These are phyloP conservation scores for Meliscaeva auricollis DNA, from an alignment of 2,888 invertebrate genomes.

Conservation along the genomic window DNA sequence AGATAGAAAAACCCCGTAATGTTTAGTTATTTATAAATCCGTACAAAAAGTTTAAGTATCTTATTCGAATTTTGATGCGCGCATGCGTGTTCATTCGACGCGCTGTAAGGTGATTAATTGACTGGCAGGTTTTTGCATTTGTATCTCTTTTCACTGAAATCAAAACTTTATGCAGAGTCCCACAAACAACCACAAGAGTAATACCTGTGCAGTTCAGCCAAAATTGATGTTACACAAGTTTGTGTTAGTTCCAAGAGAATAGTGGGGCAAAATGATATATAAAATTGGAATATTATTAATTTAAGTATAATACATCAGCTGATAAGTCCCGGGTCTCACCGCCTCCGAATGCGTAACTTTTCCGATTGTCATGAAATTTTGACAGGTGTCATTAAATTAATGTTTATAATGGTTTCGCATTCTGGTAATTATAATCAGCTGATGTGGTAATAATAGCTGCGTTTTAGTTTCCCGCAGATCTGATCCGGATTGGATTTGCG, in stretches of 20 bases:
- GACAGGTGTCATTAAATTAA: too few relatives aligned
- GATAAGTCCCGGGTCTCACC: too few relatives aligned
- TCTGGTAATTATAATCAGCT: too few relatives aligned
- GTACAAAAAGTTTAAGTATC: conserved; percentile 15
- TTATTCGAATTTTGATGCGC: not conserved
- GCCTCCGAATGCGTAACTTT: too few relatives aligned
- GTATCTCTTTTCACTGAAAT: conserved; percentile 17
- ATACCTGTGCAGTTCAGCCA: not conserved
- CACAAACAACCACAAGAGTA: not conserved
- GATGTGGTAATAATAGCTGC: too few relatives aligned
- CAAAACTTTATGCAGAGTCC: conserved; percentile 9
- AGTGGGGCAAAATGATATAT: not conserved
- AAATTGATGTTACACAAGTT: conserved; percentile 32
- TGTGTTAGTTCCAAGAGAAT: not conserved
- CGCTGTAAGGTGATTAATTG: conserved; percentile 26
- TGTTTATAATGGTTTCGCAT: too few relatives aligned
- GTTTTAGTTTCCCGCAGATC: too few relatives aligned
- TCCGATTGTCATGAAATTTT: too few relatives aligned
- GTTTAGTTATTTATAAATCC: conserved; percentile 17
- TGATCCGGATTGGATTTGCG: too few relatives aligned
- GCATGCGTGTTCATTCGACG: conserved; percentile 22
- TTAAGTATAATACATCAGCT: too few relatives aligned
- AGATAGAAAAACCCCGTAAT: conserved; percentile 4
- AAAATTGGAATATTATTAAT: not conserved
- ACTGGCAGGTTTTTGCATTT: conserved; percentile 30